Conservation (phyloP, 1,140 invertebrate genomes). For the Maconellicoccus hirsutus region DNA sequence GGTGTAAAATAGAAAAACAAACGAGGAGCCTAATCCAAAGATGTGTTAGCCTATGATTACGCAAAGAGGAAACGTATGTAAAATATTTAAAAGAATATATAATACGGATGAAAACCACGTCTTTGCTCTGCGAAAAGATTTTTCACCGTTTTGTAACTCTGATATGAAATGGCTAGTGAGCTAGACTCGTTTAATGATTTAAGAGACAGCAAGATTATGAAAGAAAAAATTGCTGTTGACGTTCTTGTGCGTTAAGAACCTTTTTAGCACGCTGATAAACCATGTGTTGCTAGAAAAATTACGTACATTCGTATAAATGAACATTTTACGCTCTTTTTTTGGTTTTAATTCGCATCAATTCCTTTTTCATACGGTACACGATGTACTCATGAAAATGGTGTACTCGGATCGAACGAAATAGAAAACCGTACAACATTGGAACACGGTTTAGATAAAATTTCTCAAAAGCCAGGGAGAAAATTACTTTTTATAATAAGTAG, state of each 20-base stretch:
- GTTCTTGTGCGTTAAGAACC: background rate
- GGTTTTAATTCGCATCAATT: background rate
- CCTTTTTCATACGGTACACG: no score
- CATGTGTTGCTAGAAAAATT: background rate
- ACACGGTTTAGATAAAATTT: no score
- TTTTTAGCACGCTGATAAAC: background rate
- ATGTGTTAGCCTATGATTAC: no score
- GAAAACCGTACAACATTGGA: no score
- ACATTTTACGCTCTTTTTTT: background rate
- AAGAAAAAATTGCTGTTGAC: background rate
- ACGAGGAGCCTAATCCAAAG: no score
- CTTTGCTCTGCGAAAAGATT: background rate
- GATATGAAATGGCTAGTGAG: background rate
- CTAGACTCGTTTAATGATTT: background rate
- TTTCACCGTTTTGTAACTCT: background rate
- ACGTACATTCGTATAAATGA: background rate
- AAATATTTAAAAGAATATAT: background rate
- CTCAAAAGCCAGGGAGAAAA: no score
- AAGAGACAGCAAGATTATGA: background rate
- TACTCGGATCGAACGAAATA: no score
- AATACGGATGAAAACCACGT: background rate
- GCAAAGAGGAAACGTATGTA: background rate
- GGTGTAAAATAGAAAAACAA: no score
- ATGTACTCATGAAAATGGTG: no score
- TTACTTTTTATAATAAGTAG: no score